phyloP scores from a whole-genome alignment of 2,113 vertebrate species.

The Mormyrus iriodes region DNA sequence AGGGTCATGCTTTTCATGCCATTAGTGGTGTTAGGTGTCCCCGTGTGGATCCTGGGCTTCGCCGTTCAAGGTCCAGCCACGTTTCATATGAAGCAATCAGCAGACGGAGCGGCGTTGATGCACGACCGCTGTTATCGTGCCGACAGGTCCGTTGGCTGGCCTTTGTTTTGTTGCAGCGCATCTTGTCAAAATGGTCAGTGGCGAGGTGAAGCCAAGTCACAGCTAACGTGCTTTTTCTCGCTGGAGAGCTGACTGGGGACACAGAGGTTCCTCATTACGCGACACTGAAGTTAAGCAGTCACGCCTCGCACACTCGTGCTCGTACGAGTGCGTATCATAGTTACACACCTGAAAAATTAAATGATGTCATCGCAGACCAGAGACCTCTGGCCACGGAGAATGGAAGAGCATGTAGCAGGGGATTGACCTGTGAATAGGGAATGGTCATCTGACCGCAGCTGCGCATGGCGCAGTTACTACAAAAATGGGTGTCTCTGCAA shows the following conservation, averaged over 20 bases:
- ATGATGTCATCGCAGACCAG: background rate
- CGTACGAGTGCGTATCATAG: background rate
- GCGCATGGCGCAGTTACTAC: background rate
- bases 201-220: background rate
- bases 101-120: conserved; percentile 60
- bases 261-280: background rate
- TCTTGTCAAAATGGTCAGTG: conserved; percentile 64
- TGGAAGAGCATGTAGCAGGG: background rate
- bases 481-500: background rate
- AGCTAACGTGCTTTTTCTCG: background rate
- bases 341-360: background rate
- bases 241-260: background rate
- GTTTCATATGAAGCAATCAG: conserved; percentile 53
- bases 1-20: conserved; percentile 52
- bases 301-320: conserved; percentile 55
- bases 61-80: conserved; percentile 20
- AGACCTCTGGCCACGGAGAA: background rate
- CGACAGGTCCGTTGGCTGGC: conserved; percentile 44
- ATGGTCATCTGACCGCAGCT: background rate
- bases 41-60: conserved; percentile 34
- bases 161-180: conserved; percentile 61
- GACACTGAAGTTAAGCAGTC: conserved; percentile 22
- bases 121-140: conserved; percentile 32
- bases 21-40: conserved; percentile 53
- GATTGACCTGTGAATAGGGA: background rate